A percentile compares a stretch with the other conserved stretches of the same genome.
phyloP scores from a whole-genome alignment of 2,797 vertebrate genomes.

The Carduelis carduelis region DNA sequence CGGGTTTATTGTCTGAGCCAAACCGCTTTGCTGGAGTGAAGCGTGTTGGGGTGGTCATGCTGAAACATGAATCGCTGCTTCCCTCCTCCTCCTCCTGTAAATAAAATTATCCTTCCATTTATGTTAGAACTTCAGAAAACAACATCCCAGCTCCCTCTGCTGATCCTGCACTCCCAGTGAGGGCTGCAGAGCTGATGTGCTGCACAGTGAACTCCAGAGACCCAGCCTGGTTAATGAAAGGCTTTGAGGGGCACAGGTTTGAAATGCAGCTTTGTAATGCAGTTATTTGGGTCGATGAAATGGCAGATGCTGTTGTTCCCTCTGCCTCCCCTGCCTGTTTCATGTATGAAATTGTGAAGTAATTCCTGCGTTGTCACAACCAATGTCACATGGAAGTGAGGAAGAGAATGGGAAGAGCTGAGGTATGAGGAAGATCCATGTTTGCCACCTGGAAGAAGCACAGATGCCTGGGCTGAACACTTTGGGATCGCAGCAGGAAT shows the following conservation, averaged over 20 bases:
- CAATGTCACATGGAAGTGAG: background rate
- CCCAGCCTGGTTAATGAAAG: background rate
- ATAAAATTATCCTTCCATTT: slow-evolving; percentile 13
- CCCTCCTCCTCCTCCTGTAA: background rate
- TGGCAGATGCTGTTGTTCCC: background rate
- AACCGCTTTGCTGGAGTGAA: background rate
- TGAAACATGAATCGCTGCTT: background rate
- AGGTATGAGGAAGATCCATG: background rate
- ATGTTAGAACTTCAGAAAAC: background rate
- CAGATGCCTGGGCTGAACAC: background rate
- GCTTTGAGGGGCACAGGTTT: background rate
- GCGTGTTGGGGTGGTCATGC: background rate
- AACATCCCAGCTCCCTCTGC: slow-evolving; percentile 48
- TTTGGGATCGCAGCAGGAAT: background rate
- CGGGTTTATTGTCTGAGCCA: background rate
- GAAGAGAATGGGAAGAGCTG: background rate
- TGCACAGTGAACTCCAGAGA: background rate
- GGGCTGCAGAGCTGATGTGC: background rate
- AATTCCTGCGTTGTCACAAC: background rate
- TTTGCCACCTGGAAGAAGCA: background rate
- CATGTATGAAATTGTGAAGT: background rate
- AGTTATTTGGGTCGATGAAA: background rate
- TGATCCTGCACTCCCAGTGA: background rate
- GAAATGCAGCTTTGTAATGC: background rate
- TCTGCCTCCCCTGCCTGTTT: background rate